Evolutionary conservation across 2,888 invertebrate species (phyloP).

Genomic region (Meta bourneti): DNA sequence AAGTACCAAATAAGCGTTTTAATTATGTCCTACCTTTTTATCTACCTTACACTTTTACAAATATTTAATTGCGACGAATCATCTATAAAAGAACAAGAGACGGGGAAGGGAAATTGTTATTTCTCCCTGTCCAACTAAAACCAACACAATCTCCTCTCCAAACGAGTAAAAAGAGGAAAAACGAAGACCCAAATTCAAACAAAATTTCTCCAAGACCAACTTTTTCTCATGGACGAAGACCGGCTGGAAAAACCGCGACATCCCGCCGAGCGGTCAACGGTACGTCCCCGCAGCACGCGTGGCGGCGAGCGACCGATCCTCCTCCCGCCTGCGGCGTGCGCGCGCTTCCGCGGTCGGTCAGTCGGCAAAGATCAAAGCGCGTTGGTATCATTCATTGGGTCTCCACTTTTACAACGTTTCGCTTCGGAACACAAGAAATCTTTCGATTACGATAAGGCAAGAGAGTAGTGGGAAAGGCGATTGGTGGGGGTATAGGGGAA

Average conservation of each 20-base stretch:
- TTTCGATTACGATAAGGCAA: conserved; percentile 59
- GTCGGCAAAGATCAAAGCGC: conserved; percentile 72
- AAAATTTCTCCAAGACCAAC: background rate
- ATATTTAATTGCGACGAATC: too few species aligned
- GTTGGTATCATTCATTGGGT: conserved; percentile 47
- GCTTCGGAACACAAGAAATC: conserved; percentile 65
- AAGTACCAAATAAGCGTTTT: too few species aligned
- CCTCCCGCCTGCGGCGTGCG: background rate
- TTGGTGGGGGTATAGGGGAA: conserved; percentile 42
- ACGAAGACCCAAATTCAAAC: background rate
- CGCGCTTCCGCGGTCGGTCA: background rate
- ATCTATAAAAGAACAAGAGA: background rate
- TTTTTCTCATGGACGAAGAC: background rate
- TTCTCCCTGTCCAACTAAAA: background rate
- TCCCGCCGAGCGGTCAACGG: conserved; percentile 29
- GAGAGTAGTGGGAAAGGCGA: conserved; percentile 31
- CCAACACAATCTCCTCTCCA: background rate
- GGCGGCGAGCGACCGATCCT: conserved; percentile 21
- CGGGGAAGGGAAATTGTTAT: background rate
- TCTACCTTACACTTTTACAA: too few species aligned
- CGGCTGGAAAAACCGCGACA: conserved; percentile 18
- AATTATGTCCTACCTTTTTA: too few species aligned
- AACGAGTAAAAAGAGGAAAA: background rate
- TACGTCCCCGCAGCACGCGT: background rate
- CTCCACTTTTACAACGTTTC: conserved; percentile 67